Percentiles rank a stretch among this genome's conserved stretches.
These are phyloP conservation scores for Lampropteryx suffumata DNA, from an alignment of 2,888 invertebrate species.

Conservation along the genomic window DNA sequence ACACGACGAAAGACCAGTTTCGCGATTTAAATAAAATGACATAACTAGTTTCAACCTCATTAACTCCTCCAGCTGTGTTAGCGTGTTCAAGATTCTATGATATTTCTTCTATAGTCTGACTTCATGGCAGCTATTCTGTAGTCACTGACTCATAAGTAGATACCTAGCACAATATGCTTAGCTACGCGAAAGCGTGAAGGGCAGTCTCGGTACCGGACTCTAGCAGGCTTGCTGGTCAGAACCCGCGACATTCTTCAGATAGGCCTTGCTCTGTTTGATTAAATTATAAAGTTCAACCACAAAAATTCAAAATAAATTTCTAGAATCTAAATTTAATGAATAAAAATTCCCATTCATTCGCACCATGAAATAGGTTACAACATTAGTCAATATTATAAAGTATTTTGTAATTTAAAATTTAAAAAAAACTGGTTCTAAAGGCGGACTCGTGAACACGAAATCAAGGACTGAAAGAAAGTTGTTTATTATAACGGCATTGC, in stretches of 20 bases:
- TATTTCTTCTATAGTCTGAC: no score
- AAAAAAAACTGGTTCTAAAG: constrained; percentile 12
- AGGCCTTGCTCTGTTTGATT: constrained; percentile 28
- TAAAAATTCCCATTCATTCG: no score
- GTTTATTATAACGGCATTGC: constrained; percentile 11
- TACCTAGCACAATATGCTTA: constrained; percentile 17
- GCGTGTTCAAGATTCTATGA: no score
- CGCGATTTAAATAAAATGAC: no score
- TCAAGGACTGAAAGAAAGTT: constrained; percentile 23
- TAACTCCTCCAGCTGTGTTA: no score
- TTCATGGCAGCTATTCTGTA: no score
- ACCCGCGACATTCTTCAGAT: constrained; percentile 32
- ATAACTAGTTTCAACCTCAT: no score
- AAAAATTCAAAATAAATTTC: no score
- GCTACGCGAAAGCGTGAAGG: constrained; percentile 69
- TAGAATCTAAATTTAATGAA: no score
- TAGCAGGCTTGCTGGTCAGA: constrained; percentile 23
- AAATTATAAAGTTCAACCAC: constrained; percentile 2
- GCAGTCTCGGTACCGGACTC: constrained; percentile 44
- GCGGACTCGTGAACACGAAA: constrained; percentile 3
- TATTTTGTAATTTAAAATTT: no score
- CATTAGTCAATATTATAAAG: no score
- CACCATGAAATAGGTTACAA: not conserved
- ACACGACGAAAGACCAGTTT: no score
- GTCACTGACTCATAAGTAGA: constrained; percentile 1